Evolutionary conservation across 2,888 invertebrate genomes (phyloP).

Genomic region (Polydrusus cervinus): DNA sequence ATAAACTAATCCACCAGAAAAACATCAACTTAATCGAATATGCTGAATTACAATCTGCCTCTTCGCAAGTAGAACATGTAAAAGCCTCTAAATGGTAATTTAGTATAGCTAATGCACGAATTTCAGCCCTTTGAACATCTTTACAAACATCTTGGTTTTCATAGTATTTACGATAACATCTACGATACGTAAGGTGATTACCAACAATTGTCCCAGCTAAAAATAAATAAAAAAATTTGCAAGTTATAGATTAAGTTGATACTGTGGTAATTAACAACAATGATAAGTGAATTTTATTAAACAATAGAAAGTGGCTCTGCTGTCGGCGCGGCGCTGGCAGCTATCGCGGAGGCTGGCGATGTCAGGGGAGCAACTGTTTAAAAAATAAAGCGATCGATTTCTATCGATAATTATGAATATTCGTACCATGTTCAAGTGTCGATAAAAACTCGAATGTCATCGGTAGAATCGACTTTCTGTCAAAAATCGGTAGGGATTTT

Average conservation of each 20-base stretch:
- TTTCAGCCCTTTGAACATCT: conserved; percentile 25
- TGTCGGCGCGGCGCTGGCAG: too few species aligned
- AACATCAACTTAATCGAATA: background rate
- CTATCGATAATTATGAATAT: too few species aligned
- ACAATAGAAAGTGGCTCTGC: too few species aligned
- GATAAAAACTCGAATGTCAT: too few species aligned
- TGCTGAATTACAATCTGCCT: conserved; percentile 33
- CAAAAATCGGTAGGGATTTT: too few species aligned
- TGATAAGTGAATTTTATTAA: too few species aligned
- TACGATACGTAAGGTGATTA: conserved; percentile 32
- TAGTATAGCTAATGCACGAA: conserved; percentile 9
- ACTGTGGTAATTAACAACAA: too few species aligned
- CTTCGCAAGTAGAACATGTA: conserved; percentile 29
- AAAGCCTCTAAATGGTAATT: conserved; percentile 26
- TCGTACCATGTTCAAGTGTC: too few species aligned
- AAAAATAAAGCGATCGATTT: too few species aligned
- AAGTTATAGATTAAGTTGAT: background rate
- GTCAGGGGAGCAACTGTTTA: too few species aligned
- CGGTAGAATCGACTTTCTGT: too few species aligned
- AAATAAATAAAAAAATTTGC: conserved; percentile 24
- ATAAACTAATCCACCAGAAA: conserved; percentile 1
- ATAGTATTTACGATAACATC: conserved; percentile 27
- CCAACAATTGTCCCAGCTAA: conserved; percentile 12
- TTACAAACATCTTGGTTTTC: conserved; percentile 19
- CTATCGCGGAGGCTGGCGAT: too few species aligned